A percentile compares a stretch with the other conserved stretches of the same genome.
phyloP scores from a whole-genome alignment of 2,113 vertebrate species.

The Nannospalax galili region DNA sequence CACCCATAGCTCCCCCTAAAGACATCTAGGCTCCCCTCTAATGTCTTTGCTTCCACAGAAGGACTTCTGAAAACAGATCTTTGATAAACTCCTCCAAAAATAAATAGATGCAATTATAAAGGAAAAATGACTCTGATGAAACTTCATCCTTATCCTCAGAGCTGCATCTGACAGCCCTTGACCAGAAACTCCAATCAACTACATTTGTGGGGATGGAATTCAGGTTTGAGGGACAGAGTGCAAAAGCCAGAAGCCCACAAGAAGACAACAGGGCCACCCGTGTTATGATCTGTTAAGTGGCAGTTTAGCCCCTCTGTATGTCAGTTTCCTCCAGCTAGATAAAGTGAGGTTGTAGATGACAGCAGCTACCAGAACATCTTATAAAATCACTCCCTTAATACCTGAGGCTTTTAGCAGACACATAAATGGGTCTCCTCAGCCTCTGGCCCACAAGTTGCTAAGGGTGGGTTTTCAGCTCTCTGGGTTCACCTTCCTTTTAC shows the following conservation, averaged over 20 bases:
- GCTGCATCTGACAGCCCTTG: not conserved
- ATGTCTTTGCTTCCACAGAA: not conserved
- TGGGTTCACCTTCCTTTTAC: not conserved
- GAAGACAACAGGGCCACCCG: not conserved
- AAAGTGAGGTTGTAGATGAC: not conserved
- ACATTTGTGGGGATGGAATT: not conserved
- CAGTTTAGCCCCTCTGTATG: not conserved
- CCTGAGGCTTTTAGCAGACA: slow-evolving; percentile 69
- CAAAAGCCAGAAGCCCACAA: not conserved
- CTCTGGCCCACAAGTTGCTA: slow-evolving; percentile 16
- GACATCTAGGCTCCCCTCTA: not conserved
- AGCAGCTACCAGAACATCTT: slow-evolving; percentile 50
- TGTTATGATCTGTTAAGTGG: not conserved
- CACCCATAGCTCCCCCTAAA: not conserved
- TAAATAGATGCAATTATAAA: slow-evolving; percentile 16
- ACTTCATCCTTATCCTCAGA: not conserved
- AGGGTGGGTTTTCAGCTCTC: slow-evolving; percentile 33
- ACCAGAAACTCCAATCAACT: slow-evolving; percentile 3
- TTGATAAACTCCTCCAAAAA: slow-evolving; percentile 38
- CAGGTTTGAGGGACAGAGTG: not conserved
- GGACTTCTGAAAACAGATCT: not conserved
- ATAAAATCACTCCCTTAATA: slow-evolving; percentile 74
- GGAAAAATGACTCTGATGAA: not conserved
- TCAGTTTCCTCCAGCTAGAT: slow-evolving; percentile 31
- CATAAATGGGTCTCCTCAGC: slow-evolving; percentile 45